Percentiles rank a stretch among this genome's conserved stretches.
Conservation (phyloP, 2,888 invertebrate species). For the Octonoba sinensis region DNA sequence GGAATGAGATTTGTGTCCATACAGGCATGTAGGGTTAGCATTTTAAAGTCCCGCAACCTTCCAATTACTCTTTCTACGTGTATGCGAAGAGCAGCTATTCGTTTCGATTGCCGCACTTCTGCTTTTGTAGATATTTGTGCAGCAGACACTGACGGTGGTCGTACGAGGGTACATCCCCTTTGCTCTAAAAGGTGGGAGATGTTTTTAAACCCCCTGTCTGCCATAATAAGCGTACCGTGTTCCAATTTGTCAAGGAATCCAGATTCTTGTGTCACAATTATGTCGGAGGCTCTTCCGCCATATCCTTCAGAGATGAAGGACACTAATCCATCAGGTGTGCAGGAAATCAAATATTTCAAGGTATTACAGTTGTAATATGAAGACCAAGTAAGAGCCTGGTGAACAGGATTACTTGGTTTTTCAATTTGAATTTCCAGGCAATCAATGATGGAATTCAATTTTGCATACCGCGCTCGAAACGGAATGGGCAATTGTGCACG, state of each 20-base stretch:
- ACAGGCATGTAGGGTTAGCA: conserved; percentile 23
- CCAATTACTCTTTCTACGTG: conserved; percentile 6
- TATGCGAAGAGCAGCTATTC: conserved; percentile 10
- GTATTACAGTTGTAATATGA: conserved; percentile 67
- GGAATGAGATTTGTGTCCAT: neutral
- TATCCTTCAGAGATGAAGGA: conserved; percentile 69
- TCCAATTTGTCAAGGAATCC: conserved; percentile 57
- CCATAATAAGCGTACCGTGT: conserved; percentile 65
- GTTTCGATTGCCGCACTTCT: neutral
- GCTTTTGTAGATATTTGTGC: neutral
- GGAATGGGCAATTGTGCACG: conserved; percentile 6
- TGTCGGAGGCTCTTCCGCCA: conserved; percentile 68
- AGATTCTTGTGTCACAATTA: conserved; percentile 35
- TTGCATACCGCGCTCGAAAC: conserved; percentile 12
- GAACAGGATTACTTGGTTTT: conserved; percentile 69
- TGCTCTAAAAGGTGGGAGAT: neutral
- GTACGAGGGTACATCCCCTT: conserved; percentile 10
- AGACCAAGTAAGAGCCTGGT: conserved; percentile 70
- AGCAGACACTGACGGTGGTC: conserved; percentile 10
- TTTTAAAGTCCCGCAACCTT: conserved; percentile 26
- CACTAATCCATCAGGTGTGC: conserved; percentile 68
- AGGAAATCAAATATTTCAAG: conserved; percentile 69
- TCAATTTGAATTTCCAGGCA: conserved; percentile 71
- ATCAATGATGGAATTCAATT: conserved; percentile 68
- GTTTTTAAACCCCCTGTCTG: conserved; percentile 66